phyloP scores from a whole-genome alignment of 1,140 invertebrate genomes.

The Apis dorsata region DNA sequence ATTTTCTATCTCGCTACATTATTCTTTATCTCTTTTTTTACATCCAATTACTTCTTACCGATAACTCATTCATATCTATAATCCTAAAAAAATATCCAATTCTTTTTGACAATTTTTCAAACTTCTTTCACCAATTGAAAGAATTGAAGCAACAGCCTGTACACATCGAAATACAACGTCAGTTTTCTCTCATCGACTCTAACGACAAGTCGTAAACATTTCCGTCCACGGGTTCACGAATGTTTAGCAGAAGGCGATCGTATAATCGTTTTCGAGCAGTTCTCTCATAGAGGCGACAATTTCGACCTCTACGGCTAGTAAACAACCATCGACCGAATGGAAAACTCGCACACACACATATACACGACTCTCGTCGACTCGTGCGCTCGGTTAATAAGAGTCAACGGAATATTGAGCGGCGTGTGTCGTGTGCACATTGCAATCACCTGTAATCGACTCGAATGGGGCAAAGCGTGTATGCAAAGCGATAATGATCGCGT shows the following conservation, averaged over 20 bases:
- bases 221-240: not conserved
- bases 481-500: conserved; percentile 39
- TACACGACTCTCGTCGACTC: not conserved
- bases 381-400: not conserved
- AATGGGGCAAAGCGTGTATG: conserved; percentile 5
- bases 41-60: too few relatives aligned
- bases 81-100: too few relatives aligned
- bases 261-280: not conserved
- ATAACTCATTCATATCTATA: too few relatives aligned
- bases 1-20: too few relatives aligned
- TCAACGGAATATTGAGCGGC: not conserved
- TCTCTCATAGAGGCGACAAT: not conserved
- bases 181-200: too few relatives aligned
- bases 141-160: too few relatives aligned
- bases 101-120: too few relatives aligned
- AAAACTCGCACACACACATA: not conserved
- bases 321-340: conserved; percentile 10
- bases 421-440: conserved; percentile 5
- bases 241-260: not conserved
- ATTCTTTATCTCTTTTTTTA: too few relatives aligned
- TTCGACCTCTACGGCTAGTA: not conserved
- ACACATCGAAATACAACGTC: too few relatives aligned
- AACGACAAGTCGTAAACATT: not conserved
- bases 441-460: conserved; percentile 43
- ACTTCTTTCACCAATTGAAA: too few relatives aligned